These are phyloP conservation scores for Orthonevra nobilis DNA, from an alignment of 2,888 invertebrate genomes.

Conservation along the genomic window DNA sequence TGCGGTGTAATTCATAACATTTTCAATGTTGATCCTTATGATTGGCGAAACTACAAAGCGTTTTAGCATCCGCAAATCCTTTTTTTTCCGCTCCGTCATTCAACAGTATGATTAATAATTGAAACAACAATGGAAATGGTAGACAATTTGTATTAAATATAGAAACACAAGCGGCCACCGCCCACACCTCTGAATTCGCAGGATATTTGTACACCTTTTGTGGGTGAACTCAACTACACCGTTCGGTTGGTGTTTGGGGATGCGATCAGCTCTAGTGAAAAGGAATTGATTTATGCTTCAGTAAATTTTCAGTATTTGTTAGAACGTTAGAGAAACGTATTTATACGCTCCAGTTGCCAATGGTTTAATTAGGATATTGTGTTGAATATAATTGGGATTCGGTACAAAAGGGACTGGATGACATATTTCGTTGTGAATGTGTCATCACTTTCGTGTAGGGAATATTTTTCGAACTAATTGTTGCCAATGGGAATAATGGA, in stretches of 20 bases:
- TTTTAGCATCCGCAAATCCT: constrained; percentile 44
- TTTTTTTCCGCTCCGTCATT: constrained; percentile 32
- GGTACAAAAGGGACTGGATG: constrained; percentile 5
- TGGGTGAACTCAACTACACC: background rate
- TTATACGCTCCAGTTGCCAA: constrained; percentile 57
- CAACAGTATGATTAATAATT: constrained; percentile 48
- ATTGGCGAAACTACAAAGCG: constrained; percentile 59
- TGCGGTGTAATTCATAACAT: background rate
- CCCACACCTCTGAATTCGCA: constrained; percentile 15
- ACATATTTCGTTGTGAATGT: constrained; percentile 57
- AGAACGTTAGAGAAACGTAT: constrained; percentile 60
- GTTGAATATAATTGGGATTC: constrained; percentile 26
- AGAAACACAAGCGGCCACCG: background rate
- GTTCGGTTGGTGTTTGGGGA: background rate
- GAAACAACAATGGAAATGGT: constrained; percentile 47
- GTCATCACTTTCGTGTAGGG: constrained; percentile 41
- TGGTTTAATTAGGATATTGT: constrained; percentile 56
- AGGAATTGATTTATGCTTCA: constrained; percentile 65
- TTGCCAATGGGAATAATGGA: constrained; percentile 11
- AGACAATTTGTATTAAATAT: constrained; percentile 44
- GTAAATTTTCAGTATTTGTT: constrained; percentile 66
- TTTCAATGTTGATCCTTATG: constrained; percentile 35
- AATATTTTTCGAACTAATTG: constrained; percentile 40
- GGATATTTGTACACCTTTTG: constrained; percentile 39
- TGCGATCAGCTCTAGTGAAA: constrained; percentile 30